Conservation (phyloP, 2,113 vertebrate species). For the Lagenorhynchus albirostris region DNA sequence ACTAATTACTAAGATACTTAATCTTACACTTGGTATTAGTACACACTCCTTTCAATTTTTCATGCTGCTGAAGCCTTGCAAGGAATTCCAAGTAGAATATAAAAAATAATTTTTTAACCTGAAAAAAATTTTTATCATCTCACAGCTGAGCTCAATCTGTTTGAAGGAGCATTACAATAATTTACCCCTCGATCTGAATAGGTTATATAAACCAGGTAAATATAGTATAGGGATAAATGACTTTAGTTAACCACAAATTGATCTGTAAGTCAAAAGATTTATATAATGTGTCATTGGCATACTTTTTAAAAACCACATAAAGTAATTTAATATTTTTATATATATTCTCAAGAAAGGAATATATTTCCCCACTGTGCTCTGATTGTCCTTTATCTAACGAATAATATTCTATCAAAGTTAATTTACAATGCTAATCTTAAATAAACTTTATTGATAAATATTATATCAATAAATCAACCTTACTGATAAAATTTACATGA, state of each 20-base stretch:
- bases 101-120: background rate
- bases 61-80: background rate
- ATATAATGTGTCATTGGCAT: background rate
- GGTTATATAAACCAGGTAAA: background rate
- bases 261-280: background rate
- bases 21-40: background rate
- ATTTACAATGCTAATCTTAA: background rate
- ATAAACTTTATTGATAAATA: background rate
- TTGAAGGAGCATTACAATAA: background rate
- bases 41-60: background rate
- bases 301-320: background rate
- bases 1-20: background rate
- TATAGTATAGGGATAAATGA: background rate
- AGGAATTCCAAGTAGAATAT: background rate
- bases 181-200: background rate
- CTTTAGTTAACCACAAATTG: background rate
- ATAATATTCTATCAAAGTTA: background rate
- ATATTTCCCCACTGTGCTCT: background rate
- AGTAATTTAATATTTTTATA: conserved; percentile 14
- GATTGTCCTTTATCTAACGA: background rate
- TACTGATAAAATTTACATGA: background rate
- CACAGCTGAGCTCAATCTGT: background rate
- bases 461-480: background rate
- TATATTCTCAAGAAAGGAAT: background rate
- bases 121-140: background rate